Percentiles rank a stretch among this genome's conserved stretches.
Evolutionary conservation across 1,140 invertebrate species (phyloP).

Genomic region (Rhyzopertha dominica): DNA sequence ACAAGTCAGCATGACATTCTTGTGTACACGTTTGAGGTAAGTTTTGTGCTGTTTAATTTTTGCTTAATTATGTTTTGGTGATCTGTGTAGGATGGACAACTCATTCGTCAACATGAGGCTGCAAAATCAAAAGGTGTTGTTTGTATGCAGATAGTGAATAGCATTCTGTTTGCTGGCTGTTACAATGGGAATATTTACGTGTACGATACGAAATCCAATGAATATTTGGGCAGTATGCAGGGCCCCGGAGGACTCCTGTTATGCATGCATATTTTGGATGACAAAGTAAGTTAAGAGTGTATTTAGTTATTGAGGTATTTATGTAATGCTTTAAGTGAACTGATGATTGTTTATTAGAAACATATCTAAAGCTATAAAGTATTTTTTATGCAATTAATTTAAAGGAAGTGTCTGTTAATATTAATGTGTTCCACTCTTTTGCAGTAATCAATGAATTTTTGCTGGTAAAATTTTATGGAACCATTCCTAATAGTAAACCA

Average conservation of each 20-base stretch:
- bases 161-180: constrained; percentile 52
- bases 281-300: constrained; percentile 49
- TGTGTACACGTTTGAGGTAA: constrained; percentile 38
- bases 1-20: constrained; percentile 37
- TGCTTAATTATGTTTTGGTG: constrained; percentile 4
- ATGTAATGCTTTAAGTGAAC: no score
- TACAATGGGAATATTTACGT: constrained; percentile 55
- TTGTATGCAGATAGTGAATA: constrained; percentile 49
- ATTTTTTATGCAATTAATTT: no score
- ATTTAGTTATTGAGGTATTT: no score
- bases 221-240: constrained; percentile 46
- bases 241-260: constrained; percentile 53
- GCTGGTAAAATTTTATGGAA: no score
- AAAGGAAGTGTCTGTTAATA: no score
- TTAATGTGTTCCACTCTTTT: no score
- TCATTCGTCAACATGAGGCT: constrained; percentile 47
- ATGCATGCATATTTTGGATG: constrained; percentile 50
- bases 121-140: constrained; percentile 48
- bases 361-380: no score
- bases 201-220: constrained; percentile 44
- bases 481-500: no score
- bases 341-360: no score
- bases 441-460: no score
- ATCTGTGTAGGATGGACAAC: constrained; percentile 48
- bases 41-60: constrained; percentile 11